Base-by-base conservation (phyloP, 2,888 invertebrate genomes). In the Spicauda simplicius region DNA sequence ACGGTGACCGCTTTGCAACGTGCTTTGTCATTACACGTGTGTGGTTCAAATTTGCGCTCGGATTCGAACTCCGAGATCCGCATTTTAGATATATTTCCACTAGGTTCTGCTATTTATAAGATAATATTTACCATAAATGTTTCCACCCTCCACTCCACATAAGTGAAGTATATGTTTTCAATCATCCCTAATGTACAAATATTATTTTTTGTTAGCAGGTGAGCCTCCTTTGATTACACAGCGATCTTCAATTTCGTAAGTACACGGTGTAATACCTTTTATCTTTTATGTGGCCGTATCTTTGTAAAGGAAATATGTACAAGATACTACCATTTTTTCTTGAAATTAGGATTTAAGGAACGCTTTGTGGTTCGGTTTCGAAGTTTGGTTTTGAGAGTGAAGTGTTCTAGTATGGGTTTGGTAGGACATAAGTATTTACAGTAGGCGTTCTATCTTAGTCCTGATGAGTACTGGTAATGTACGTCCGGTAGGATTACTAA, bases 131-230 rank as follows among this genome's bases (percentile, higher is more conserved):
- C 52, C 57, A 30, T 50, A 52, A 50, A 25, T 56, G 18, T 50
- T 50, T 50, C 33, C 25, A 55, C 48, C 19, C 45, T 58, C 19
- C 30, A 12, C 52, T 53, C 16, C 53, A 58, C 64, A 53, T 65
- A 54, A 59, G 53, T 52, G 50, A 59, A 41, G 64, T 33, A 33
- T 65, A 45, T 65, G 45, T 58, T 65, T 74, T 70, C 74, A 75
- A 70, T 73, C 64, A 55, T 62, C 65, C 60, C 73, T 77, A 76
- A 78, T 74, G 75, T 77, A 75, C 74, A 76, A 74, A 77, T 74
- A 76, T 78, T 76, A 76, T 78, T 72, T 64, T 75, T 76, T 77
- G 76, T 77, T 79, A 72, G 71, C 79, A 78, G 78, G 78, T 80
- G 73, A 74, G 74, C 63, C 64, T 63, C 68, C 70, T 73, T 74